Conservation (phyloP, 2,113 vertebrate species). For the Poeciliopsis turrubarensis region DNA sequence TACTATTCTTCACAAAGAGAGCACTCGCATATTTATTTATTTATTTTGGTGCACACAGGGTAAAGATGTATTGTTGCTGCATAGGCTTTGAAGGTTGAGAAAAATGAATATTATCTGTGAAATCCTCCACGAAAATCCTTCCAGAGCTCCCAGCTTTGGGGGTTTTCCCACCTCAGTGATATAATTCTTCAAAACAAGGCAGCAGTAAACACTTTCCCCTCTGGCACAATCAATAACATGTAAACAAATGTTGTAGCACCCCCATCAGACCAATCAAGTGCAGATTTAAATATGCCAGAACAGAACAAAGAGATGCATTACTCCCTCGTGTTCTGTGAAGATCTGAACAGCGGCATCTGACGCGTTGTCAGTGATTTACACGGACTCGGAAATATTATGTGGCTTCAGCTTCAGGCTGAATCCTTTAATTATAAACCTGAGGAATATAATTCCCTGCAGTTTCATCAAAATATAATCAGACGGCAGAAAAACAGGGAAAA, state of each 20-base stretch:
- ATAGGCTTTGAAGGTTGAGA: constrained; percentile 10
- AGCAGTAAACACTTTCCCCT: constrained; percentile 45
- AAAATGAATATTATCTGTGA: background rate
- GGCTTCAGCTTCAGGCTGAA: constrained; percentile 31
- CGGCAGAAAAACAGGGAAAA: constrained; percentile 19
- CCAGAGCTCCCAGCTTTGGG: background rate
- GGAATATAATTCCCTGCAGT: constrained; percentile 46
- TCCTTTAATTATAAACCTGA: constrained; percentile 40
- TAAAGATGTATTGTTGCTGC: constrained; percentile 6
- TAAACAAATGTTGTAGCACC: constrained; percentile 55
- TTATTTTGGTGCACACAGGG: background rate
- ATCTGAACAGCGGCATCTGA: constrained; percentile 35
- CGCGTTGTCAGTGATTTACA: constrained; percentile 38
- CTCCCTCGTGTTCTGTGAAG: constrained; percentile 44
- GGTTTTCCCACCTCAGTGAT: background rate
- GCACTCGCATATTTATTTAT: background rate
- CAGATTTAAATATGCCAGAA: constrained; percentile 55
- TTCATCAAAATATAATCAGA: constrained; percentile 59
- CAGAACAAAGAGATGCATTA: constrained; percentile 47
- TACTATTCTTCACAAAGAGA: constrained; percentile 9
- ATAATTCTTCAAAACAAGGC: constrained; percentile 52
- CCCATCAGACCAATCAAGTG: constrained; percentile 62
- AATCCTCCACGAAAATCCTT: background rate
- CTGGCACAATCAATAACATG: constrained; percentile 60
- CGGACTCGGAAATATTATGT: constrained; percentile 41